Base-by-base conservation (phyloP, 2,888 invertebrate genomes). In the Corbicula japonica region DNA sequence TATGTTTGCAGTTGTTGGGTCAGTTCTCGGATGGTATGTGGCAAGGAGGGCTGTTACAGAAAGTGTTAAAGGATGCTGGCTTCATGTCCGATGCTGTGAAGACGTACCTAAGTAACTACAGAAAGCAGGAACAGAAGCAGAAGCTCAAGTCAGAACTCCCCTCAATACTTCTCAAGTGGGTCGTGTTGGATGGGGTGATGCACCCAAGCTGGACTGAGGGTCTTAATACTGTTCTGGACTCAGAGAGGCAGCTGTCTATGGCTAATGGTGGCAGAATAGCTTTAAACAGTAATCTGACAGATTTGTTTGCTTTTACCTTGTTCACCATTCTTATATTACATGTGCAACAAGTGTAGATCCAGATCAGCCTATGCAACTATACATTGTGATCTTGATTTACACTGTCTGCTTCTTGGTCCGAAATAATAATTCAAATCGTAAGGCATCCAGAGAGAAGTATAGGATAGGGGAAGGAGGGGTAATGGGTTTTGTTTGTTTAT, bases 111-210 rank as follows among this genome's bases (percentile, higher is more conserved):
- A 83, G 84, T 15, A 86, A 76, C 12, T 83, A 84, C 54, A 81
- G 78, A 58, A 84, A 84, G 28, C 88, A 90, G 34, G 90, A 88
- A 65, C 86, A 86, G 48, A 90, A 88, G 66, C 85, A 86, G 66
- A 86, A 87, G 50, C 83, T 77, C 23, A 87, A 87, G 44, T 46
- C 74, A 12, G 91, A 91, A 41, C 56, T 88, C n/a, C 89, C 90
- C 0, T 90, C 90, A 8, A 71, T 88, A 4, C 72, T 91, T 28
- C 78, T 89, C 15, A 86, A 89, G 41, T 92, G 92, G 93, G 76
- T 93, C 23, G 87, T 93, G 1, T 71, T 93, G 69, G 93, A 93
- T 77, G 93, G 93, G 1, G 85, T 87, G 34, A 80, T 93, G 30
- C 86, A 90, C 63, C 87, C 91, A 0, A 78, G 74, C 6, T 93